Conservation (phyloP, 2,888 invertebrate genomes). For the Tolmerus cingulatus region DNA sequence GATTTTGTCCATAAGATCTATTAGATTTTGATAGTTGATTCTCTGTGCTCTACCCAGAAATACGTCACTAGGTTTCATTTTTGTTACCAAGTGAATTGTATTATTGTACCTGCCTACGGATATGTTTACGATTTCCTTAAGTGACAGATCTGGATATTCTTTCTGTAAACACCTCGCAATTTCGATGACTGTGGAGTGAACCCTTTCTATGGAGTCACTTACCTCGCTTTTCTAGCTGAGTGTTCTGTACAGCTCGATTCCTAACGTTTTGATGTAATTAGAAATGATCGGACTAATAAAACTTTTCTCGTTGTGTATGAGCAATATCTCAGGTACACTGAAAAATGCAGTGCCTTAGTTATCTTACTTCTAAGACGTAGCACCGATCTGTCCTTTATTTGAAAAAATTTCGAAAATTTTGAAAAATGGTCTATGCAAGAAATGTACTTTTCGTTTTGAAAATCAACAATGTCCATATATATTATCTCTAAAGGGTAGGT, state of each 20-base stretch:
- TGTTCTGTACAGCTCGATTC: not conserved
- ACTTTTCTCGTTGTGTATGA: not conserved
- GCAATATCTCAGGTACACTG: not conserved
- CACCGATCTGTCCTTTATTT: not conserved
- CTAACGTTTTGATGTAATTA: not conserved
- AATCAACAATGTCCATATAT: not conserved
- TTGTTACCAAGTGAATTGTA: slow-evolving; percentile 19
- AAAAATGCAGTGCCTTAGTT: not conserved
- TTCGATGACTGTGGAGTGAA: slow-evolving; percentile 37
- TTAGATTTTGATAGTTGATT: slow-evolving; percentile 7
- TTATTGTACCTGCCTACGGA: slow-evolving; percentile 26
- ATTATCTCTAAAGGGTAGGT: not conserved
- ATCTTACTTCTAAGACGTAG: not conserved
- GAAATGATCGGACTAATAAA: not conserved
- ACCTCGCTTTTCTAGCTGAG: not conserved
- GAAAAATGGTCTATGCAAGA: not conserved
- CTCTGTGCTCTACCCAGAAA: slow-evolving; percentile 3
- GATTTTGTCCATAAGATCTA: not conserved
- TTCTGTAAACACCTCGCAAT: slow-evolving; percentile 11
- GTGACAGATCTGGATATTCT: not conserved
- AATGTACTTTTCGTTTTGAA: not conserved
- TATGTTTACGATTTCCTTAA: slow-evolving; percentile 16
- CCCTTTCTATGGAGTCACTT: slow-evolving; percentile 32
- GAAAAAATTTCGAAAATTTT: not conserved
- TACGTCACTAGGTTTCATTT: slow-evolving; percentile 11